Evolutionary conservation across 2,888 invertebrate genomes (phyloP), one percentile per base, ranked within the genome.

Genomic region (Malachius bipustulatus): DNA sequence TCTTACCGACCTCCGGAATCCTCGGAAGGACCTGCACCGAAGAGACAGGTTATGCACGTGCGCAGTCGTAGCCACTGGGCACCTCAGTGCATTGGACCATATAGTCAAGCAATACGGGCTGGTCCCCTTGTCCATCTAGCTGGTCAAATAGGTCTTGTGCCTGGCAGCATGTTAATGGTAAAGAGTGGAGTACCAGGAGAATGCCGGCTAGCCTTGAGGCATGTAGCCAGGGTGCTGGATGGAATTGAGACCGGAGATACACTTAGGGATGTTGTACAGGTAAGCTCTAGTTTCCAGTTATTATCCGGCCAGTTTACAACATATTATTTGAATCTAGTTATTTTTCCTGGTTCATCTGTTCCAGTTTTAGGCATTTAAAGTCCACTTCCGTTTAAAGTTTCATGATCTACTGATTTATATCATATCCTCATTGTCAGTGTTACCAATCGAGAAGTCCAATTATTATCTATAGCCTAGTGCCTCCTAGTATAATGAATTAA

Each of bases 1-100:
- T 77, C 77, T 14, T 77, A 71, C 64, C 67, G 56, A 44, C 38
- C 42, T 10, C 39, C 49, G 3, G 37, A 34, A 10, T 40, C n/a
- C n/a, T n/a, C n/a, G n/a, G n/a, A n/a, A n/a, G n/a, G n/a, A n/a
- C n/a, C n/a, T n/a, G n/a, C n/a, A n/a, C n/a, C n/a, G n/a, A n/a
- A n/a, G 47, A 72, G 83, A 40, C 70, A 78, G 42, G 85, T 84
- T 4, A 84, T 93, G 83, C 93, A 94, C 59, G 91, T 94, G 26
- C 93, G 93, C 64, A 83, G 91, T 42, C 77, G 93, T 50, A 93
- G 91, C 15, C 91, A 94, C 60, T 94, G 94, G 94, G 91, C 93
- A n/a, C 93, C 94, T 1, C 91, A 93, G 40, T 93, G 90, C 59
- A 93, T 94, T 50, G 94, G 93, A 30, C 93, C 94, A 4, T 94